Conservation (phyloP, 2,113 vertebrate genomes). For the Ifrita kowaldi region DNA sequence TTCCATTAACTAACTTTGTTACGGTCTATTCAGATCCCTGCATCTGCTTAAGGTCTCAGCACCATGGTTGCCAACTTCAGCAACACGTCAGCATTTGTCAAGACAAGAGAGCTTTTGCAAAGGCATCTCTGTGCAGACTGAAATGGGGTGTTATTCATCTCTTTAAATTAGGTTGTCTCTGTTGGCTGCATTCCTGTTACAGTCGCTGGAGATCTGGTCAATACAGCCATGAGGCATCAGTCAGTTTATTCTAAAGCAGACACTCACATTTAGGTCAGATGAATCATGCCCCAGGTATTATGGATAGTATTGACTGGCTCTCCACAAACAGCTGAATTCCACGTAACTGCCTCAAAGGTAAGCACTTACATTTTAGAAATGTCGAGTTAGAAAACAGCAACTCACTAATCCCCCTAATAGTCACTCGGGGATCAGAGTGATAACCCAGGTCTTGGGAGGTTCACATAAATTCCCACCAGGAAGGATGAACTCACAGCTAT, state of each 20-base stretch:
- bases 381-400: neutral
- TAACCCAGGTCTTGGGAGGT: neutral
- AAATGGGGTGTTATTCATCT: conserved; percentile 1
- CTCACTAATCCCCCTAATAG: neutral
- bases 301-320: neutral
- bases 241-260: conserved; percentile 17
- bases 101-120: neutral
- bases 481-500: neutral
- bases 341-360: neutral
- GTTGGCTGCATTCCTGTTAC: neutral
- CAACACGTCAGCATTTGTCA: neutral
- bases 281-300: neutral
- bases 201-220: neutral
- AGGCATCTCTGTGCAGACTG: neutral
- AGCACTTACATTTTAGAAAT: neutral
- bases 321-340: neutral
- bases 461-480: neutral
- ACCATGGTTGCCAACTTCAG: neutral
- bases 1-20: neutral
- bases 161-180: conserved; percentile 26
- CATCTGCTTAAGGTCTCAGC: neutral
- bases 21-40: neutral
- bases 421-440: neutral
- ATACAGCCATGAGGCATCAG: conserved; percentile 24
- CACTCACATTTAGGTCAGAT: conserved; percentile 2